phyloP scores from a whole-genome alignment of 2,113 vertebrate species.

The Ciconia boyciana region DNA sequence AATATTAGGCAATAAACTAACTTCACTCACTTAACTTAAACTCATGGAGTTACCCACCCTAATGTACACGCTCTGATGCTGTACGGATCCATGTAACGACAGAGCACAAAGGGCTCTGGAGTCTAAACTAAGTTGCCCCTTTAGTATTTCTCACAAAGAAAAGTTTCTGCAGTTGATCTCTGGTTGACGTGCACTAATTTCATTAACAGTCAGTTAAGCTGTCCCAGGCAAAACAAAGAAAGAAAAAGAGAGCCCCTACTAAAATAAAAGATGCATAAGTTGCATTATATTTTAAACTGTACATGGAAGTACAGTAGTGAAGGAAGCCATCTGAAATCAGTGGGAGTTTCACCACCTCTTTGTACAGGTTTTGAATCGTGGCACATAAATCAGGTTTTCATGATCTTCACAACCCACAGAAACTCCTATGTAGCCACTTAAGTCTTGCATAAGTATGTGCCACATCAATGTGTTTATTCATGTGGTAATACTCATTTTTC shows the following conservation, averaged over 20 bases:
- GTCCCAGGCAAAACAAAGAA: background rate
- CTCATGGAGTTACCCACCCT: background rate
- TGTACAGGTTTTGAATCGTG: background rate
- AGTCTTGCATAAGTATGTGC: background rate
- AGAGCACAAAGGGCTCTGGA: background rate
- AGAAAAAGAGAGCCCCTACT: background rate
- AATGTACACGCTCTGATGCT: background rate
- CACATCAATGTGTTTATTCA: background rate
- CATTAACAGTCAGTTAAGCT: background rate
- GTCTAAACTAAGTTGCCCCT: background rate
- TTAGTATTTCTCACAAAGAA: background rate
- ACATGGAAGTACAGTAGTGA: background rate
- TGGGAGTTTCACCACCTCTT: background rate
- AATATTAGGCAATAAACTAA: slow-evolving; percentile 30
- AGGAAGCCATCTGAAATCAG: background rate
- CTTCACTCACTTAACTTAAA: background rate
- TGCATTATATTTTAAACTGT: background rate
- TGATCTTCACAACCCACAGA: background rate
- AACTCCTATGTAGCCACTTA: background rate
- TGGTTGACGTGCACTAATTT: background rate
- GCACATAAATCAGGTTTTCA: background rate
- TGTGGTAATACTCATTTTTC: background rate
- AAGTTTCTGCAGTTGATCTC: background rate
- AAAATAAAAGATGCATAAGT: background rate
- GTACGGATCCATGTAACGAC: background rate